Evolutionary conservation across 2,888 invertebrate species (phyloP), one percentile per base, ranked within the genome.

Genomic region (Trachelus stipa): DNA sequence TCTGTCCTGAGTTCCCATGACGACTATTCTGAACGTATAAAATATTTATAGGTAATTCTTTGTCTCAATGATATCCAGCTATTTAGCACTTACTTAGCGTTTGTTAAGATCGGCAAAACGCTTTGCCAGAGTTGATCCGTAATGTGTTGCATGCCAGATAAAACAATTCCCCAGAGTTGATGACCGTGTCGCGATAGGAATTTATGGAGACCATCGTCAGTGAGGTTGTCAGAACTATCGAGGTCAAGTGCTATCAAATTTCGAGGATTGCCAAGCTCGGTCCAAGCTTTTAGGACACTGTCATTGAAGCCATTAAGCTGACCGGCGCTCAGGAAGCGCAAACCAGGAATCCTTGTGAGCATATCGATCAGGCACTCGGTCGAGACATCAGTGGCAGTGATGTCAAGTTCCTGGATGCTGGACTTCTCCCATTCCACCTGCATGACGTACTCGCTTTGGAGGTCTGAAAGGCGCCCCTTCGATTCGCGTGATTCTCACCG

Each of bases 341-440:
- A 92, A 78, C 95, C 95, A 0, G 96, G 98, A 83, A 98, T 95
- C 83, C 98, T 93, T 0, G 96, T 95, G 30, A 99, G 93, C 94
- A 99, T 96, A 91, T 98, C 98, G 80, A 97, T 96, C 71, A 99
- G 94, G 83, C 98, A 97, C 89, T 99, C 99, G 0, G 98, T 95
- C 2, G 97, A 96, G 79, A 99, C 92, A 92, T 99, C 99, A 0
- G 99, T 99, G 1, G 98, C 99, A 0, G 98, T 98, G 78, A 99
- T 96, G 88, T 99, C 99, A 84, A 99, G 91, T 92, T 99, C 99
- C 90, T 97, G 97, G 78, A 99, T 92, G 0, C 95, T 95, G 1
- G 98, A 97, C 91, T 98, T 98, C 91, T 99, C 99, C 99, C 99
- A 99, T 88, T 99, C 99, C 12, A 98, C 98, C 89, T 96, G 96